phyloP scores from a whole-genome alignment of 2,888 invertebrate genomes.

The Encarsia formosa region DNA sequence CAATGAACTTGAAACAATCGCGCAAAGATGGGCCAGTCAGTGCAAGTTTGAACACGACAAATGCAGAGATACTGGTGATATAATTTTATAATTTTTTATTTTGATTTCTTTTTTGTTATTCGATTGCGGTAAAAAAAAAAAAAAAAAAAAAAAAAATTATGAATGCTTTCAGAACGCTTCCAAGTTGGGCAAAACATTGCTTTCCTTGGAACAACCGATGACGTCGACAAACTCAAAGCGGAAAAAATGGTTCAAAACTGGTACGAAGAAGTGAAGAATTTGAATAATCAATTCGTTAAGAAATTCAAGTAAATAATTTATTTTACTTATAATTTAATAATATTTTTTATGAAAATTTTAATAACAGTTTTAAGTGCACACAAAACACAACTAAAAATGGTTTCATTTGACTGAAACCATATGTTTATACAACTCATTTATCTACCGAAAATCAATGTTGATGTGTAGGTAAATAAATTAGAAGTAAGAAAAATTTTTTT shows the following conservation, averaged over 20 bases:
- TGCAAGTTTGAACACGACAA: constrained; percentile 48
- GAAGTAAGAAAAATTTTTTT: too few species aligned
- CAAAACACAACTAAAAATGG: too few species aligned
- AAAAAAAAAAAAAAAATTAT: neutral
- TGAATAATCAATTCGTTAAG: neutral
- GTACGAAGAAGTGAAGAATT: constrained; percentile 18
- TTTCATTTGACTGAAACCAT: too few species aligned
- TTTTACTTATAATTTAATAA: neutral
- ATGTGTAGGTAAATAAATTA: too few species aligned
- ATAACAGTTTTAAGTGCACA: too few species aligned
- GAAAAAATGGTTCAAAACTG: constrained; percentile 8
- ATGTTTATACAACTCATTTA: neutral
- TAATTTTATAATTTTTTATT: too few species aligned
- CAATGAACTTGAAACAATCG: constrained; percentile 47
- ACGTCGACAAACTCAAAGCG: constrained; percentile 5
- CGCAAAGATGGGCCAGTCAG: constrained; percentile 52
- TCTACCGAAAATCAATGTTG: too few species aligned
- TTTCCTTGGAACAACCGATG: constrained; percentile 15
- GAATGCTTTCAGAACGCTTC: constrained; percentile 34
- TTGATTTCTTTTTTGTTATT: too few species aligned
- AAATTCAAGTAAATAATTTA: neutral
- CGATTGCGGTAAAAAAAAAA: too few species aligned
- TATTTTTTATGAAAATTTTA: too few species aligned
- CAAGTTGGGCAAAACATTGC: constrained; percentile 50
- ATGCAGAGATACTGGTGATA: constrained; percentile 45